A percentile compares a stretch with the other conserved stretches of the same genome.
phyloP scores from a whole-genome alignment of 2,797 vertebrate genomes.

The Buceros bicornis region DNA sequence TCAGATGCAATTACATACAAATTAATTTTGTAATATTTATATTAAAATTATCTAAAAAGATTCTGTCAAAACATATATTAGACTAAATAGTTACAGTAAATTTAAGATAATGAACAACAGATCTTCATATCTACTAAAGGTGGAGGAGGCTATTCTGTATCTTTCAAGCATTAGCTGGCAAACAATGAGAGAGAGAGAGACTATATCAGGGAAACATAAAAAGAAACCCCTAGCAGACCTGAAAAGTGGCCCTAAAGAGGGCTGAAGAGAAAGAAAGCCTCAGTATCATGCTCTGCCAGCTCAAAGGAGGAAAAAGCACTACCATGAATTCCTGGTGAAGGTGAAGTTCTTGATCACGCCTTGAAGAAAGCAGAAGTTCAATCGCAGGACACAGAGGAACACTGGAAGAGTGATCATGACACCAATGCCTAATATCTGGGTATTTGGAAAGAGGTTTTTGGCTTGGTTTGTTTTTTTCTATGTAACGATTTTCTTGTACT shows the following conservation, averaged over 20 bases:
- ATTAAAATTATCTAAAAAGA: background rate
- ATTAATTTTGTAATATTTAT: background rate
- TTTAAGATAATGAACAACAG: background rate
- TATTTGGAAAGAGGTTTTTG: too few relatives aligned
- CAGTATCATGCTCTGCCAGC: background rate
- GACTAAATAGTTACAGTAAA: background rate
- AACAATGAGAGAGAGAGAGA: background rate
- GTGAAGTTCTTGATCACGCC: background rate
- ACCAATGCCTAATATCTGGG: too few relatives aligned
- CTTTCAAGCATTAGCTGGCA: background rate
- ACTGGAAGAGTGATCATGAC: too few relatives aligned
- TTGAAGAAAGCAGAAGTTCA: background rate
- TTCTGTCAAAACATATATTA: background rate
- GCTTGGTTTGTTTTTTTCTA: too few relatives aligned
- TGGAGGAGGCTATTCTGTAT: background rate
- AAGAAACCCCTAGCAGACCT: background rate
- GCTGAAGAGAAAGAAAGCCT: background rate
- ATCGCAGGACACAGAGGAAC: background rate
- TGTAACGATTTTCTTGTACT: too few relatives aligned
- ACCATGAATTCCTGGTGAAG: background rate
- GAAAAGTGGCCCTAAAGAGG: background rate
- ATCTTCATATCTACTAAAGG: background rate
- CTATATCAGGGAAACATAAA: background rate
- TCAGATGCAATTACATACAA: background rate
- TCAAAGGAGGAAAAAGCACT: background rate